Conservation (phyloP, 2,797 vertebrate genomes). For the Hippocampus kuda region DNA sequence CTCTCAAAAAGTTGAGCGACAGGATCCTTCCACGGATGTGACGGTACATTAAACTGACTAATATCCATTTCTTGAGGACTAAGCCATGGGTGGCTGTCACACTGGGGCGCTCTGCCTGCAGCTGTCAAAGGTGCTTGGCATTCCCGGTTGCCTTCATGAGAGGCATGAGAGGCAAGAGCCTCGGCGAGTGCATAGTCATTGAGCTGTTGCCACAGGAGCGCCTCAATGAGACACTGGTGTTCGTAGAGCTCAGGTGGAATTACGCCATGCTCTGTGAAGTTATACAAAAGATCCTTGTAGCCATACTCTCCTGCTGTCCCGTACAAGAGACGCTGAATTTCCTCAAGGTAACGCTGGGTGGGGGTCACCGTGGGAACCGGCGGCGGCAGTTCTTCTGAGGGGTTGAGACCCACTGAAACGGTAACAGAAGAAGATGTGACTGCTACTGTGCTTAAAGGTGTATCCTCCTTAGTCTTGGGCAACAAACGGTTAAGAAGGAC, state of each 20-base stretch:
- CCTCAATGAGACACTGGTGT: conserved; percentile 71
- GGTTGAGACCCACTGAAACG: conserved; percentile 14
- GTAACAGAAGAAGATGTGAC: conserved; percentile 18
- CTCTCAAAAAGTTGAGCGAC: conserved; percentile 42
- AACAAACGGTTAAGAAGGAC: conserved; percentile 54
- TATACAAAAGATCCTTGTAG: conserved; percentile 69
- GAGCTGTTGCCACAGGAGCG: conserved; percentile 71
- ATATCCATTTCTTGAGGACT: conserved; percentile 59
- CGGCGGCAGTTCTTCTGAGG: conserved; percentile 12
- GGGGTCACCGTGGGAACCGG: conserved; percentile 46
- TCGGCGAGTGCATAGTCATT: conserved; percentile 68
- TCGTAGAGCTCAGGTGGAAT: conserved; percentile 69
- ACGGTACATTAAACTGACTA: conserved; percentile 60
- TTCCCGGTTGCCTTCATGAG: conserved; percentile 31
- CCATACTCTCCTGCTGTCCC: conserved; percentile 65
- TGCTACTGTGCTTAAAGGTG: conserved; percentile 25
- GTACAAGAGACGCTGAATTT: conserved; percentile 67
- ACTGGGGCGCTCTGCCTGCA: conserved; percentile 21
- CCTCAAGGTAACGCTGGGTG: conserved; percentile 63
- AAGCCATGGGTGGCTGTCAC: conserved; percentile 36
- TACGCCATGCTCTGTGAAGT: conserved; percentile 67
- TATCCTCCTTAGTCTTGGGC: conserved; percentile 54
- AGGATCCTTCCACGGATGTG: conserved; percentile 64
- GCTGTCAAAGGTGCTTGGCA: conserved; percentile 28
- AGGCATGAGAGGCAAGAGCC: conserved; percentile 47